Conservation (phyloP, 1,140 invertebrate species). For the Lasioglossum baleicum region DNA sequence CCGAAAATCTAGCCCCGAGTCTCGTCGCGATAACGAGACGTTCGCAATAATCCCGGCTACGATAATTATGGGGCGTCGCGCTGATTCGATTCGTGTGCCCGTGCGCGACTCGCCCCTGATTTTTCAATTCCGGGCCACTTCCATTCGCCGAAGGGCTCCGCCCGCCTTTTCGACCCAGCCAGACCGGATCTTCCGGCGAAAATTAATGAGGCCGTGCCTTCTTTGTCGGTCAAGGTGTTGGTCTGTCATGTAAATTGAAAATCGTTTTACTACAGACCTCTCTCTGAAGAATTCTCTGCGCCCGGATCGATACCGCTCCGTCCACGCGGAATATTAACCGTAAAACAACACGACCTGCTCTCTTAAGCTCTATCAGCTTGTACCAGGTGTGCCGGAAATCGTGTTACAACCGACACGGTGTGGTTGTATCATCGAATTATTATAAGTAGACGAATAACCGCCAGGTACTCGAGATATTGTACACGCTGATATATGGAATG, state of each 20-base stretch:
- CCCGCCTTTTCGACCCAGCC: not conserved
- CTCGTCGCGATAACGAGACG: constrained; percentile 58
- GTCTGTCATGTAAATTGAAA: constrained; percentile 10
- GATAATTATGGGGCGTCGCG: constrained; percentile 56
- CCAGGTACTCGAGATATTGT: no score
- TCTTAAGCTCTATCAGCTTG: no score
- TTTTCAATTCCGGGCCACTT: constrained; percentile 54
- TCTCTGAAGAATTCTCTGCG: not conserved
- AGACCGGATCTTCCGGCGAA: constrained; percentile 38
- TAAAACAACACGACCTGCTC: no score
- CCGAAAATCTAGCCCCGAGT: constrained; percentile 3
- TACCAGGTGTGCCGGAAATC: no score
- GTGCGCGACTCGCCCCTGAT: constrained; percentile 37
- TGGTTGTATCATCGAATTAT: no score
- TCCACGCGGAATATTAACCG: not conserved
- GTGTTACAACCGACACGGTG: no score
- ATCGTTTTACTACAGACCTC: not conserved
- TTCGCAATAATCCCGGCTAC: constrained; percentile 57
- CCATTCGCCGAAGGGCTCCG: not conserved
- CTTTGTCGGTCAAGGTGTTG: constrained; percentile 10
- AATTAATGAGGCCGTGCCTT: constrained; percentile 52
- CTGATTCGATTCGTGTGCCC: constrained; percentile 40
- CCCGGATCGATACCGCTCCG: not conserved
- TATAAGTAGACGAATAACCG: no score
- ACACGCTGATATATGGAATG: no score